phyloP scores from a whole-genome alignment of 2,113 vertebrate genomes.

The Cavia porcellus region DNA sequence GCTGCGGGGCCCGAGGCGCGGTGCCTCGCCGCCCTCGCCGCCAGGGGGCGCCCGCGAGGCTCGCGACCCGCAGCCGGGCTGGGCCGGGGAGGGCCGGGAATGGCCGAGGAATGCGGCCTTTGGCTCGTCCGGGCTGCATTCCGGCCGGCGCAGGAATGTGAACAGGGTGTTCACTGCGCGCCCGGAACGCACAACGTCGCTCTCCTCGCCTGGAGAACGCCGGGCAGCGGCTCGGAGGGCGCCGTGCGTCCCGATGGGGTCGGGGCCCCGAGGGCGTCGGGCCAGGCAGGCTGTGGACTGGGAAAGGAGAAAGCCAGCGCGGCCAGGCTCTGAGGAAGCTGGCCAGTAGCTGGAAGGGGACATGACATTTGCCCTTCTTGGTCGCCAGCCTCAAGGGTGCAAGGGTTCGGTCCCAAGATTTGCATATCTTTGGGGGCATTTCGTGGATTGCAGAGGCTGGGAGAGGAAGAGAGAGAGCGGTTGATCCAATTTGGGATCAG shows the following conservation, averaged over 20 bases:
- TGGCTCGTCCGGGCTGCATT: conserved; percentile 87
- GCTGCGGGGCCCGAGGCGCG: background rate
- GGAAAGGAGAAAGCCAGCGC: background rate
- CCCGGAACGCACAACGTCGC: conserved; percentile 71
- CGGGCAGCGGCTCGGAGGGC: background rate
- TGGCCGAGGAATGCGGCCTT: conserved; percentile 84
- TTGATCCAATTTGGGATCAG: background rate
- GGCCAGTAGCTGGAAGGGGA: background rate
- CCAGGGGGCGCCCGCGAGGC: background rate
- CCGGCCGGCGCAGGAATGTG: conserved; percentile 87
- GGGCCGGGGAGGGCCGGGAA: background rate
- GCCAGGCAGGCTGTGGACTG: background rate
- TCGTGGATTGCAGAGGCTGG: background rate
- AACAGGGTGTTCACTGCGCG: conserved; percentile 85
- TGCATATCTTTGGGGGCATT: background rate
- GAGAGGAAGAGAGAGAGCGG: background rate
- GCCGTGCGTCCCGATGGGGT: background rate
- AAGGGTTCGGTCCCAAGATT: background rate
- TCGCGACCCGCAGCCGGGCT: rapidly evolving
- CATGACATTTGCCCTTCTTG: background rate
- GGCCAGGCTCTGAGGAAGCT: background rate
- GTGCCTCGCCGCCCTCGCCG: background rate
- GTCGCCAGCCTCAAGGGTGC: background rate
- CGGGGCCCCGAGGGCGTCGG: background rate
- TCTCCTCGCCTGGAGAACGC: conserved; percentile 61